Percentiles rank a stretch among this genome's conserved stretches.
phyloP scores from a whole-genome alignment of 1,140 invertebrate genomes.

The Nephotettix cincticeps region DNA sequence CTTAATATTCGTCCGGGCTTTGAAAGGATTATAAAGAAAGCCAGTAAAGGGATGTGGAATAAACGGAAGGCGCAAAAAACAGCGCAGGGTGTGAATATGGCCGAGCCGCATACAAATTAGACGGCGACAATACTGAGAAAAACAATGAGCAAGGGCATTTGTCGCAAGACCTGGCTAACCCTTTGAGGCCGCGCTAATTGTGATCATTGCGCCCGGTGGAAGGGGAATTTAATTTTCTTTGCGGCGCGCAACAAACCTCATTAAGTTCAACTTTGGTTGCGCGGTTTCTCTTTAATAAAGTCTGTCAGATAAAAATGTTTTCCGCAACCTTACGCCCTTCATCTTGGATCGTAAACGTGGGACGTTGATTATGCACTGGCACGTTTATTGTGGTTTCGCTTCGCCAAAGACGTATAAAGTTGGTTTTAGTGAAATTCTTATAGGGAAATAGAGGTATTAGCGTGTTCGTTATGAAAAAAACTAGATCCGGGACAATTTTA shows the following conservation, averaged over 20 bases:
- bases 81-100: no score
- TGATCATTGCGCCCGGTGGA: neutral
- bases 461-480: no score
- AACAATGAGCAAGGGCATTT: conserved; percentile 4
- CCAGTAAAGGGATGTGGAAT: neutral
- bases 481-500: no score
- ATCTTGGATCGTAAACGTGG: neutral
- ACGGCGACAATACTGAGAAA: neutral
- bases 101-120: conserved; percentile 21
- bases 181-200: conserved; percentile 1
- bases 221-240: conserved; percentile 18
- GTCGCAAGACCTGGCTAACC: neutral
- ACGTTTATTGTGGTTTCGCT: no score
- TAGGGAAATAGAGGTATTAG: no score
- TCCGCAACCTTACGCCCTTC: neutral
- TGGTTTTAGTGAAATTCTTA: no score
- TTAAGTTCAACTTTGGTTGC: conserved; percentile 17
- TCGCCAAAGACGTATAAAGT: no score
- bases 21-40: conserved; percentile 13
- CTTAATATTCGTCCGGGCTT: conserved; percentile 1
- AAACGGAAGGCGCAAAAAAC: conserved; percentile 10
- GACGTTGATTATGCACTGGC: no score
- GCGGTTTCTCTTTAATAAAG: conserved; percentile 15
- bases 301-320: conserved; percentile 10
- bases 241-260: conserved; percentile 3